Base-by-base conservation (phyloP, 2,113 vertebrate genomes). In the Steatornis caripensis region DNA sequence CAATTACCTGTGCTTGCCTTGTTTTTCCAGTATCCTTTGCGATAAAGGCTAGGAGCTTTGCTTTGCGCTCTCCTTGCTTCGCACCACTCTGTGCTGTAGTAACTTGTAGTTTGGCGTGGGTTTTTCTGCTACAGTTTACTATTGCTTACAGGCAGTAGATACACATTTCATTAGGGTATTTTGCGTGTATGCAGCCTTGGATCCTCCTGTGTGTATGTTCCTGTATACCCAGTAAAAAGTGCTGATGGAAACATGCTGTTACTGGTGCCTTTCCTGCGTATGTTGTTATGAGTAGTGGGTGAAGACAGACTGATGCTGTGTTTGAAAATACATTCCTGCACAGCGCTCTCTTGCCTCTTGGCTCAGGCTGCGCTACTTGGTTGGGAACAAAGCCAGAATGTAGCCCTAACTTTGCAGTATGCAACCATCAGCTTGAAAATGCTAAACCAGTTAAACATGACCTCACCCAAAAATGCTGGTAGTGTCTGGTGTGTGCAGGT, bases 201-300 rank as follows among this genome's bases (percentile, higher is more conserved):
- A n/a, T 45, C 39, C 30, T 80, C 19, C 60, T 37, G 6, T 43
- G 20, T 51, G 71, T 27, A 2, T 1, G 0, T 78, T 75, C 53
- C 66, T 69, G 20, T 19, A 9, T 29, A 15, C 19, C 6, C 51
- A 36, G 61, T 23, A 61, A 53, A 39, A 45, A 32, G 17, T 22
- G 24, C 68, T 20, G 24, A 9, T 54, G 9, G 54, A 68, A 86
- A 24, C 4, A 3, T 9, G 11, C 27, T 26, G n/a, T 15, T 45
- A 1, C 6, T 22, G 32, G 22, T 58, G 27, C 61, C 45, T 34
- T 45, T 71, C 41, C 61, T 76, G 14, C 3, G 2, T 8, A 3
- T 16, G 34, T 3, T 12, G 7, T 15, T 77, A 2, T 4, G 0
- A 0, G 32, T 22, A 9, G 13, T 29, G 34, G 61, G n/a, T 15